Percentiles rank a stretch among this genome's conserved stretches.
Conservation (phyloP, 1,140 invertebrate genomes). For the Cyphomyrmex costatus region DNA sequence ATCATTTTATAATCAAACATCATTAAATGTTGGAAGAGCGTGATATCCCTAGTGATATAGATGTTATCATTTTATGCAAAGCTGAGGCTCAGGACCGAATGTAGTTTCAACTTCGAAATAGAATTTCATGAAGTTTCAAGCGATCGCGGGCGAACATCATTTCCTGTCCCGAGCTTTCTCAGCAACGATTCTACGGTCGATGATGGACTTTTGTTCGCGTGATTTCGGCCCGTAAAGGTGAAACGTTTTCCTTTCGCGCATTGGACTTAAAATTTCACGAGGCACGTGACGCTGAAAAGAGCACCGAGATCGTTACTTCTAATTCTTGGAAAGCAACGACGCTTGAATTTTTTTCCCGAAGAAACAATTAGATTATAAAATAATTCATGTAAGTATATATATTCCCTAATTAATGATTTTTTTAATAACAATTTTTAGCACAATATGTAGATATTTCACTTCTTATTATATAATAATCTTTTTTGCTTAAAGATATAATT, state of each 20-base stretch:
- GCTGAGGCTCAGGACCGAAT: conserved; percentile 22
- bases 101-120: conserved; percentile 58
- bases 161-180: conserved; percentile 49
- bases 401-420: background rate
- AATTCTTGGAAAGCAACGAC: conserved; percentile 27
- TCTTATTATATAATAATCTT: background rate
- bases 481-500: background rate
- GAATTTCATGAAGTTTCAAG: conserved; percentile 63
- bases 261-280: conserved; percentile 62
- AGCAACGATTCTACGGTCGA: conserved; percentile 34
- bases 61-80: conserved; percentile 62
- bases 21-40: conserved; percentile 29
- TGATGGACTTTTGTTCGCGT: conserved; percentile 45
- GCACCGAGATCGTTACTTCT: conserved; percentile 30
- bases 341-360: conserved; percentile 19
- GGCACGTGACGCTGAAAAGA: conserved; percentile 33
- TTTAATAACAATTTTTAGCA: background rate
- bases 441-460: background rate
- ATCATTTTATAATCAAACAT: conserved; percentile 41
- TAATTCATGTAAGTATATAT: background rate
- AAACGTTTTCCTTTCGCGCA: conserved; percentile 33
- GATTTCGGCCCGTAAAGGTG: conserved; percentile 60
- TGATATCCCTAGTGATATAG: conserved; percentile 39
- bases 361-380: background rate
- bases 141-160: conserved; percentile 53